Percentiles rank a stretch among this genome's conserved stretches.
Evolutionary conservation across 2,797 vertebrate genomes (phyloP).

Genomic region (Garrulus glandarius): DNA sequence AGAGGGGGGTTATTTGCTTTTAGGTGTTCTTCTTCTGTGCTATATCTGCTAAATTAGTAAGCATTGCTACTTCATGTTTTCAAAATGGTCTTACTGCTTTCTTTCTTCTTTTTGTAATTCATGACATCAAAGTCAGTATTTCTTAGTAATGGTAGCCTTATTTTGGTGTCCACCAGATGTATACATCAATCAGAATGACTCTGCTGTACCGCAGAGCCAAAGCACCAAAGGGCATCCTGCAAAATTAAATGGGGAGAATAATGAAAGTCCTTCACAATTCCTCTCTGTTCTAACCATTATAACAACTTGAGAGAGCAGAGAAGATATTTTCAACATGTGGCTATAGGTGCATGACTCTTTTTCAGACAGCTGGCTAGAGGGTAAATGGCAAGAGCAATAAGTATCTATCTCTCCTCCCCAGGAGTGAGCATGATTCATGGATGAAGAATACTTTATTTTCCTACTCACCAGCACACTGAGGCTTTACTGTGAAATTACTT

Average conservation of each 20-base stretch:
- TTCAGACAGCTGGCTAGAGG: conserved; percentile 41
- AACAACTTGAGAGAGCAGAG: not conserved
- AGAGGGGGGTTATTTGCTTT: conserved; percentile 4
- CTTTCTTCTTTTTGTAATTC: not conserved
- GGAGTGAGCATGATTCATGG: conserved; percentile 19
- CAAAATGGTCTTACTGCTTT: not conserved
- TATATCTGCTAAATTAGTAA: conserved; percentile 32
- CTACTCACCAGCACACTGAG: not conserved
- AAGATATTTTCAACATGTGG: conserved; percentile 20
- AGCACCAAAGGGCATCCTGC: conserved; percentile 34
- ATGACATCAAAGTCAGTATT: not conserved
- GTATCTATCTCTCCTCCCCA: not conserved
- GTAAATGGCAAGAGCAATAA: conserved; percentile 29
- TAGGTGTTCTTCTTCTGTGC: not conserved
- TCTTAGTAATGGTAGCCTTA: not conserved
- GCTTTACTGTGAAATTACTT: conserved; percentile 42
- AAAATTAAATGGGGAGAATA: conserved; percentile 56
- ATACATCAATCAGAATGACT: conserved; percentile 6
- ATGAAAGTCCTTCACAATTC: conserved; percentile 9
- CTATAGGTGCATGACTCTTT: conserved; percentile 39
- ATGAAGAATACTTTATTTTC: conserved; percentile 32
- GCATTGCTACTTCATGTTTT: not conserved
- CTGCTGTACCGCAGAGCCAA: not conserved
- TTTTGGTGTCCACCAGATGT: not conserved
- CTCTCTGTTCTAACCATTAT: conserved; percentile 19